Conservation (phyloP, 23 tunicate species). For the Oikopleura albicans region DNA sequence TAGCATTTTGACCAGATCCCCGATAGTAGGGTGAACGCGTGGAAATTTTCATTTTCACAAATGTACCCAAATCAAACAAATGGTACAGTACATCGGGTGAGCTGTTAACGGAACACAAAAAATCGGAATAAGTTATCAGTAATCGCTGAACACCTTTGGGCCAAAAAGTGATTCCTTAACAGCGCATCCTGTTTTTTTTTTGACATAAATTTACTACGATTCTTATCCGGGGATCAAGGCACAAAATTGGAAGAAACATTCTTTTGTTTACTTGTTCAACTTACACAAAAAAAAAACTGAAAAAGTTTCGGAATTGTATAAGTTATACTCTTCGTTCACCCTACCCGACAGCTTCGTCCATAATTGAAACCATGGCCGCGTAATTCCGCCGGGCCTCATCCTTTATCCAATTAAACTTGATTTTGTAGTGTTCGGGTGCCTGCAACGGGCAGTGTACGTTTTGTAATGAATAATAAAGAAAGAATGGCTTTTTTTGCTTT, state of each 20-base stretch:
- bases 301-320: slow-evolving; percentile 18
- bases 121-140: too few species aligned
- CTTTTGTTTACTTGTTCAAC: not conserved
- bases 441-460: not conserved
- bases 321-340: slow-evolving; percentile 20
- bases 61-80: too few species aligned
- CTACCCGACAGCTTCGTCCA: slow-evolving; percentile 37
- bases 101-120: too few species aligned
- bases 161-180: too few species aligned
- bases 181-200: too few species aligned
- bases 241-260: too few species aligned
- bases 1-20: not conserved
- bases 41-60: too few species aligned
- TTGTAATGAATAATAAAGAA: not conserved
- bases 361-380: slow-evolving; percentile 13
- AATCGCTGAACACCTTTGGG: too few species aligned
- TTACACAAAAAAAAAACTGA: not conserved
- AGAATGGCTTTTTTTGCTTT: not conserved
- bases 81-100: too few species aligned
- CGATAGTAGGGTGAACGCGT: too few species aligned
- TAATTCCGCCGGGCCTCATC: not conserved
- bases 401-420: not conserved
- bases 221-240: too few species aligned
- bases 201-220: too few species aligned
- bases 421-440: not conserved